phyloP scores from a whole-genome alignment of 2,113 vertebrate species.

The Scopus umbretta region DNA sequence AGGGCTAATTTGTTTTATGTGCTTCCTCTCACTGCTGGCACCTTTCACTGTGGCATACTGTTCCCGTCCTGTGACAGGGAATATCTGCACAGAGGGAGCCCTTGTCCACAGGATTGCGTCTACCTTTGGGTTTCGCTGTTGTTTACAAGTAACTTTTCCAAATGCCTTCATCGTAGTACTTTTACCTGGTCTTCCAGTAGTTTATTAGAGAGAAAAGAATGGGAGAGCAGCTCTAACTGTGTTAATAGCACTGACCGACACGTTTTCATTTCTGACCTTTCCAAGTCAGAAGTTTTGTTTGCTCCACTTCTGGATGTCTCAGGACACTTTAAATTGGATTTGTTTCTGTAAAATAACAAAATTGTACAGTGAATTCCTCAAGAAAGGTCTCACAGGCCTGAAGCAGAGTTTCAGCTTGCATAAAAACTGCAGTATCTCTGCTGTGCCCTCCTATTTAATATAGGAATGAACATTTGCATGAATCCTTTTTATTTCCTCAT shows the following conservation, averaged over 20 bases:
- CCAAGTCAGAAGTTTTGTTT: background rate
- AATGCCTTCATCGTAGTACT: background rate
- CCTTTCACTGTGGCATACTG: background rate
- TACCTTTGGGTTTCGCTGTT: background rate
- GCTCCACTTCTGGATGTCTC: background rate
- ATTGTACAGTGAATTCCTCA: background rate
- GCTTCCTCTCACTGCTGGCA: background rate
- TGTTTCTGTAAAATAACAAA: background rate
- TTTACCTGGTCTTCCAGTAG: background rate
- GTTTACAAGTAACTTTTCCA: background rate
- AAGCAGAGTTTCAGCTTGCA: background rate
- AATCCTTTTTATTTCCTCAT: background rate
- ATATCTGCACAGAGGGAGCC: constrained; percentile 21
- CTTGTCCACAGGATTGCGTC: background rate
- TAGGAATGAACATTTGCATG: background rate
- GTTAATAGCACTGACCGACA: background rate
- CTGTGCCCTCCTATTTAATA: background rate
- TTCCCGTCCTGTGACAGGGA: background rate
- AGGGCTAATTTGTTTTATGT: constrained; percentile 17
- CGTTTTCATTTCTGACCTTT: background rate
- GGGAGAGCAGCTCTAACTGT: background rate
- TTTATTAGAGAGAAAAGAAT: background rate
- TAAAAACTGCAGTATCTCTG: background rate
- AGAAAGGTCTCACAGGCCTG: background rate
- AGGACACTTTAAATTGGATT: background rate